phyloP scores from a whole-genome alignment of 2,888 invertebrate species.

The Mesoligia furuncula region DNA sequence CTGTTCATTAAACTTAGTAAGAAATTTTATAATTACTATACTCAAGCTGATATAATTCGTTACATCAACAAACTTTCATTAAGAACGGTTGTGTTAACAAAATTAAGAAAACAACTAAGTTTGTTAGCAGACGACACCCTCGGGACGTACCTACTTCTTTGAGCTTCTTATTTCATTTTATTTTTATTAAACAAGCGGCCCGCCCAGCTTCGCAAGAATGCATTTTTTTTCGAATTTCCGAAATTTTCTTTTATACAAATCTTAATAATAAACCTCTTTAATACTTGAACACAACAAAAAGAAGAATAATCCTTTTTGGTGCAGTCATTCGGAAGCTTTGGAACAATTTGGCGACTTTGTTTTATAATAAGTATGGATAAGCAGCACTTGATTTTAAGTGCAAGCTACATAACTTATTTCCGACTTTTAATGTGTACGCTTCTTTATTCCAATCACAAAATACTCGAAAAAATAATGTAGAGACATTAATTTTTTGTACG shows the following conservation, averaged over 20 bases:
- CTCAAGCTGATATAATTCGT: constrained; percentile 45
- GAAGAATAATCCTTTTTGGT: too few relatives aligned
- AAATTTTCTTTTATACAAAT: too few relatives aligned
- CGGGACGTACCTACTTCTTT: constrained; percentile 23
- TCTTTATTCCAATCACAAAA: too few relatives aligned
- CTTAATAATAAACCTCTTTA: too few relatives aligned
- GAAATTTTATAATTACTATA: constrained; percentile 34
- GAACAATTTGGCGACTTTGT: too few relatives aligned
- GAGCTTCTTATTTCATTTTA: constrained; percentile 18
- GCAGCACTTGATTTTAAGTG: constrained; percentile 8
- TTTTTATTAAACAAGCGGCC: not conserved
- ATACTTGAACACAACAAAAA: too few relatives aligned
- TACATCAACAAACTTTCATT: constrained; percentile 56
- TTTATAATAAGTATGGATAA: not conserved
- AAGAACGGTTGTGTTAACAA: constrained; percentile 59
- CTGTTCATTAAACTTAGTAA: constrained; percentile 28
- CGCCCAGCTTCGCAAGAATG: too few relatives aligned
- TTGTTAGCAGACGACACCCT: constrained; percentile 35
- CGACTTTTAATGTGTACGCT: not conserved
- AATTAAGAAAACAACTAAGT: constrained; percentile 57
- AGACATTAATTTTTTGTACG: not conserved
- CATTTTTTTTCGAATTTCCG: too few relatives aligned
- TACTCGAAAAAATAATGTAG: too few relatives aligned
- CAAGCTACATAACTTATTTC: not conserved
- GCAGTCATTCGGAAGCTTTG: too few relatives aligned